phyloP scores from a whole-genome alignment of 1,140 invertebrate genomes.

The Drosophila simulans region DNA sequence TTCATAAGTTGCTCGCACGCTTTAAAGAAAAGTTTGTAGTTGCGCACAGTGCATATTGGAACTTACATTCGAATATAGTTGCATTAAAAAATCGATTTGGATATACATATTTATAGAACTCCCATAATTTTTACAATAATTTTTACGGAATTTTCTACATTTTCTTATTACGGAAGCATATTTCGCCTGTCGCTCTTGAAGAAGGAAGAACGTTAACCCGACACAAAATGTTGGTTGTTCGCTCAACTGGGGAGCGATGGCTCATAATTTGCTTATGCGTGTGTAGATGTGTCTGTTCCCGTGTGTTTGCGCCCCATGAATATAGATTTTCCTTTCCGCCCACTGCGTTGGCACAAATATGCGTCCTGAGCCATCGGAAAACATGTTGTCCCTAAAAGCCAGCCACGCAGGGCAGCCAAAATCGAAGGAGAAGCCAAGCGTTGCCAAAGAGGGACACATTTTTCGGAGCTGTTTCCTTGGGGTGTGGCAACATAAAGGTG shows the following conservation, averaged over 20 bases:
- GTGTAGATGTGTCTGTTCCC: conserved; percentile 35
- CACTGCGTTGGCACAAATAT: conserved; percentile 56
- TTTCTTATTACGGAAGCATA: background rate
- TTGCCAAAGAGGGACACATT: conserved; percentile 42
- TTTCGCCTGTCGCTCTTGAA: background rate
- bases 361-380: conserved; percentile 46
- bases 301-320: conserved; percentile 56
- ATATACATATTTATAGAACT: no score
- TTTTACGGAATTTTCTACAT: no score
- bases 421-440: conserved; percentile 25
- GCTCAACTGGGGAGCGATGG: conserved; percentile 31
- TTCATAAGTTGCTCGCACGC: no score
- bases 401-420: conserved; percentile 34
- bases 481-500: conserved; percentile 77
- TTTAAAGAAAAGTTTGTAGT: no score
- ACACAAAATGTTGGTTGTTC: conserved; percentile 7
- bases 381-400: conserved; percentile 65
- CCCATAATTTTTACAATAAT: no score
- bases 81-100: no score
- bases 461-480: conserved; percentile 47
- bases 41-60: no score
- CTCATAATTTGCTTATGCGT: conserved; percentile 40
- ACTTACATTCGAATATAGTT: no score
- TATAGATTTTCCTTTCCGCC: conserved; percentile 74
- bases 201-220: conserved; percentile 7